Evolutionary conservation across 1,140 invertebrate species (phyloP), one percentile per base, ranked within the genome.

Genomic region (Lasioglossum baleicum): DNA sequence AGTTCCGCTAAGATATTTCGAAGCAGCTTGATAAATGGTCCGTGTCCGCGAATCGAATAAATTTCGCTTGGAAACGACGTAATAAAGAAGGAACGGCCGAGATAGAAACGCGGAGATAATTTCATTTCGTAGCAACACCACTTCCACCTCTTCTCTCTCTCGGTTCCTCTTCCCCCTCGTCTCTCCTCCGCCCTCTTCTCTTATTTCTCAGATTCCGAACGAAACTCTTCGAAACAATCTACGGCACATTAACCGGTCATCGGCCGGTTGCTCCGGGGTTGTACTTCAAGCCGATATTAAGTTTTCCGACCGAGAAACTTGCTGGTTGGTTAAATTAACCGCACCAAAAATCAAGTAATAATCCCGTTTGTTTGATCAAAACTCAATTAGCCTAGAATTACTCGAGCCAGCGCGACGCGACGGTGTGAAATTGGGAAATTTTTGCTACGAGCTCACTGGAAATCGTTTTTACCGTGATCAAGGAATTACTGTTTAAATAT

Each of bases 1-100:
- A 70, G 82, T 80, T 80, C 53, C 70, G 60, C 78, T 74, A 77
- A 70, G 83, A 84, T 82, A 82, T 85, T 85, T 85, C 71, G 79
- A 72, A 86, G 63, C 63, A 40, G 35, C 20, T 69, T 86, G 84
- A 85, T 79, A 85, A 85, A 85, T 85, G 71, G 73, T 73, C 53
- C 69, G 60, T 61, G 78, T 58, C 61, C 48, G 58, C n/a, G 63
- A 53, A 63, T 80, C 81, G 75, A 65, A 83, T 83, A 83, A 71
- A 85, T 86, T 80, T 71, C 53, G 48, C 35, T 40, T 35, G 40
- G 40, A 58, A 71, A 70, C 56, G 68, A 63, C 72, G 71, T 71
- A 71, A 75, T 78, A 69, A 76, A 81, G 75, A 77, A 70, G 1
- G 76, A 78, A 75, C 10, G 53, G 53, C 48, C 40, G 22, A 17